Conservation (phyloP, 1,140 invertebrate genomes). For the Telenomus remus region DNA sequence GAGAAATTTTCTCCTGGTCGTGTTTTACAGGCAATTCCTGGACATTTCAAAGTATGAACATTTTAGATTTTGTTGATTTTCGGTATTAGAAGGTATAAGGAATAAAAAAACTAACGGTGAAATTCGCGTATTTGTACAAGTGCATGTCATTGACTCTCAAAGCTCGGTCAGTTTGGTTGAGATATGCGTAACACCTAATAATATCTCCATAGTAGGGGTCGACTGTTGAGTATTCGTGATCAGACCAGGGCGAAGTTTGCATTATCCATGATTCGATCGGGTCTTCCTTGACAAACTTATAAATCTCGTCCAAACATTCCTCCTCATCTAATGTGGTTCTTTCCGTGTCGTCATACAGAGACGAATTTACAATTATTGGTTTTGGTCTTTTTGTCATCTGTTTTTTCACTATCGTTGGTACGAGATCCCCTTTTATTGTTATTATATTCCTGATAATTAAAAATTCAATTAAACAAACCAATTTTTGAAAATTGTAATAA, state of each 20-base stretch:
- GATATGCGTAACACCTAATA: constrained; percentile 87
- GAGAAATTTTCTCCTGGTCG: constrained; percentile 32
- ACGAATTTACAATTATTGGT: constrained; percentile 16
- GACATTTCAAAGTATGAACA: constrained; percentile 5
- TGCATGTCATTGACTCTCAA: constrained; percentile 89
- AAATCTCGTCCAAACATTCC: constrained; percentile 80
- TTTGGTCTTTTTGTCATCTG: constrained; percentile 82
- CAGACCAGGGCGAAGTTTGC: constrained; percentile 78
- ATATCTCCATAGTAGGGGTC: constrained; percentile 83
- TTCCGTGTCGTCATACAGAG: neutral
- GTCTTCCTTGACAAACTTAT: constrained; percentile 80
- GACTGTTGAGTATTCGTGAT: constrained; percentile 82
- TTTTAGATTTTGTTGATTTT: no score
- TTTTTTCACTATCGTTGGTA: constrained; percentile 90
- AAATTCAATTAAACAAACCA: constrained; percentile 50
- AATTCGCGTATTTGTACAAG: constrained; percentile 88
- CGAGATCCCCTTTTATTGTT: constrained; percentile 91
- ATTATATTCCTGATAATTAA: constrained; percentile 75
- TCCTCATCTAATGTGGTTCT: constrained; percentile 76
- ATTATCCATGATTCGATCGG: constrained; percentile 79
- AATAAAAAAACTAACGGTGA: constrained; percentile 76
- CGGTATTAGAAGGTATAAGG: constrained; percentile 1
- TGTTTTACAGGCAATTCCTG: constrained; percentile 19
- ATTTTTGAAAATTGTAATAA: no score
- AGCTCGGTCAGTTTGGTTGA: constrained; percentile 83